These are phyloP conservation scores for Zaprionus capensis DNA, from an alignment of 1,140 invertebrate genomes.

Conservation along the genomic window DNA sequence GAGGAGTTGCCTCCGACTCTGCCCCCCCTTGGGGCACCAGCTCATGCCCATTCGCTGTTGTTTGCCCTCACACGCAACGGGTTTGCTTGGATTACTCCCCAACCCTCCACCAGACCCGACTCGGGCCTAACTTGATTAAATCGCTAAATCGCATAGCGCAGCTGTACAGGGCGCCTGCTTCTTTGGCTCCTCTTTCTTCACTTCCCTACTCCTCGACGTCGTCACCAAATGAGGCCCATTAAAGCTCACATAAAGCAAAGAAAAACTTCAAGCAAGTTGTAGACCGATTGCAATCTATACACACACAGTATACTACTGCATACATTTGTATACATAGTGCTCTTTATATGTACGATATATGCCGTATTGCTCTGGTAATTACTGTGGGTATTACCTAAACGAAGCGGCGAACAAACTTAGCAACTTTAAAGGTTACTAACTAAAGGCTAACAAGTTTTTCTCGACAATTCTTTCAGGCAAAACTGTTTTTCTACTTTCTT, in stretches of 20 bases:
- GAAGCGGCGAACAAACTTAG: background rate
- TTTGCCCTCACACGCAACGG: slow-evolving; percentile 39
- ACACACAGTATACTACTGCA: background rate
- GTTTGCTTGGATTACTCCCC: background rate
- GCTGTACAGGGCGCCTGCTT: background rate
- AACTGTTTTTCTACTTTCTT: too few relatives aligned
- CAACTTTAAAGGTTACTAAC: background rate
- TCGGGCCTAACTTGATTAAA: slow-evolving; percentile 58
- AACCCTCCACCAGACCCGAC: background rate
- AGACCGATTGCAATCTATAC: slow-evolving; percentile 58
- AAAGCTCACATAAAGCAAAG: slow-evolving; percentile 58
- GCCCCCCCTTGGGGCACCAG: background rate
- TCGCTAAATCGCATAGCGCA: slow-evolving; percentile 60
- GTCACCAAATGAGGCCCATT: slow-evolving; percentile 38
- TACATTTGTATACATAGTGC: background rate
- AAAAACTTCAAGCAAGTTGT: slow-evolving; percentile 50
- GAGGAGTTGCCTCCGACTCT: background rate
- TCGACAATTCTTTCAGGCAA: background rate
- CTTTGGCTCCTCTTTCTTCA: background rate
- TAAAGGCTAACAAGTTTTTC: background rate
- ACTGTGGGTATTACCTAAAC: background rate
- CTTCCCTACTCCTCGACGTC: background rate
- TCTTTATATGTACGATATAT: background rate
- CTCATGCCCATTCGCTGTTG: background rate
- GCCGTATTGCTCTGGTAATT: slow-evolving; percentile 1